These are phyloP conservation scores for Ctenosaura bakeri DNA, from an alignment of 2,797 vertebrate genomes.

Conservation along the genomic window DNA sequence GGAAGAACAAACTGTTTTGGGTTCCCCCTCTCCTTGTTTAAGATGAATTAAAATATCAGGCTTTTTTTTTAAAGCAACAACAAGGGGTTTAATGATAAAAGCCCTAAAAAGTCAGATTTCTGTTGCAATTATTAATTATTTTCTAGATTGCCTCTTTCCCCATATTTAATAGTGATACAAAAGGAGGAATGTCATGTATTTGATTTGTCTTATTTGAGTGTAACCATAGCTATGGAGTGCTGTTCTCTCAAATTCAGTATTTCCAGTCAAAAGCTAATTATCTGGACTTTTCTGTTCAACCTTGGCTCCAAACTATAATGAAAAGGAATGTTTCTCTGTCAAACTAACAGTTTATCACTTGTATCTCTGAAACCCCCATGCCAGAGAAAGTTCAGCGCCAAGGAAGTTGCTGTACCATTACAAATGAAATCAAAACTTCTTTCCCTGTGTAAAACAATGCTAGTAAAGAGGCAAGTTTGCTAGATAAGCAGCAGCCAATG, in stretches of 20 bases:
- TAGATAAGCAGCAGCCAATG: conserved; percentile 38
- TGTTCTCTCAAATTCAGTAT: background rate
- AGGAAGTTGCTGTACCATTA: conserved; percentile 49
- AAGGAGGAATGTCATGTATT: background rate
- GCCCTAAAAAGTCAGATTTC: background rate
- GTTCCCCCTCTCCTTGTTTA: background rate
- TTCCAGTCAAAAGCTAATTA: background rate
- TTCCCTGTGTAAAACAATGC: conserved; percentile 27
- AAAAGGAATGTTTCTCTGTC: conserved; percentile 37
- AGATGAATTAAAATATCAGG: background rate
- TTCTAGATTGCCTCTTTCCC: background rate
- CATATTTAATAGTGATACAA: background rate
- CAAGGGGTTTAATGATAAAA: background rate
- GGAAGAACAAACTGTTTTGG: background rate
- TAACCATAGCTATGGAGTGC: background rate
- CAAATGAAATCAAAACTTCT: conserved; percentile 25
- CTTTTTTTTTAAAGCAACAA: background rate
- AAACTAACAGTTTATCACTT: conserved; percentile 69
- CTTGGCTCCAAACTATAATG: background rate
- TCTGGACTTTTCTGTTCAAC: conserved; percentile 12
- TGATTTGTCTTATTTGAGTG: background rate
- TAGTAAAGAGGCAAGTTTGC: background rate
- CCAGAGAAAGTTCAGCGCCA: conserved; percentile 65
- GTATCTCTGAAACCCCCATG: conserved; percentile 50
- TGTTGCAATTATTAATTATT: background rate